Conservation (phyloP, 2,888 invertebrate species). For the Schizotus pectinicornis region DNA sequence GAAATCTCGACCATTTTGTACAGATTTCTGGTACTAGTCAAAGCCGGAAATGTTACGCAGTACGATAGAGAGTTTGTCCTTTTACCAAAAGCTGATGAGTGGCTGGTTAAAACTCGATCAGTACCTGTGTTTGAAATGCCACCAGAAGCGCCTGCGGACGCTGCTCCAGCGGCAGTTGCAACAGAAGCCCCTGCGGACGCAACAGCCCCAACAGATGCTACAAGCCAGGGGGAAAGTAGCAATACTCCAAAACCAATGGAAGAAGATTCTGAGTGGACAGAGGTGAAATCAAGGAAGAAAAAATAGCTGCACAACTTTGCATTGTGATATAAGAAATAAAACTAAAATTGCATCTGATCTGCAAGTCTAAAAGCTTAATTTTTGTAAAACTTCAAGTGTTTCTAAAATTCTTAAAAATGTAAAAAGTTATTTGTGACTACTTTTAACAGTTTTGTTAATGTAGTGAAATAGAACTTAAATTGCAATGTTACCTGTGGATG, state of each 20-base stretch:
- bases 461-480: conserved; percentile 7
- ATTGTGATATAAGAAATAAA: neutral
- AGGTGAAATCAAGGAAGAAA: conserved; percentile 64
- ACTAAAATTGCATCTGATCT: no score
- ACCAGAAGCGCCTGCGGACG: conserved; percentile 21
- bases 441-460: neutral
- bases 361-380: no score
- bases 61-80: conserved; percentile 59
- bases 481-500: neutral
- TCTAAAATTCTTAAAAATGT: no score
- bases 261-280: conserved; percentile 72
- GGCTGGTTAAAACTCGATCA: conserved; percentile 36
- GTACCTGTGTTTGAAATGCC: conserved; percentile 14
- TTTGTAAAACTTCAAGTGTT: no score
- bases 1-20: conserved; percentile 67
- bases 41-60: conserved; percentile 64
- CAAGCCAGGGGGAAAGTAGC: no score
- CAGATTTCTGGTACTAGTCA: conserved; percentile 64
- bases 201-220: conserved; percentile 26
- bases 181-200: neutral
- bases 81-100: conserved; percentile 21
- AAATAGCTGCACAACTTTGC: conserved; percentile 53
- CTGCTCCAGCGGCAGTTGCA: no score
- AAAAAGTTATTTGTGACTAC: no score
- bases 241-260: conserved; percentile 41